These are phyloP conservation scores for Glossosoma conforme DNA, from an alignment of 1,140 invertebrate species.

Conservation along the genomic window DNA sequence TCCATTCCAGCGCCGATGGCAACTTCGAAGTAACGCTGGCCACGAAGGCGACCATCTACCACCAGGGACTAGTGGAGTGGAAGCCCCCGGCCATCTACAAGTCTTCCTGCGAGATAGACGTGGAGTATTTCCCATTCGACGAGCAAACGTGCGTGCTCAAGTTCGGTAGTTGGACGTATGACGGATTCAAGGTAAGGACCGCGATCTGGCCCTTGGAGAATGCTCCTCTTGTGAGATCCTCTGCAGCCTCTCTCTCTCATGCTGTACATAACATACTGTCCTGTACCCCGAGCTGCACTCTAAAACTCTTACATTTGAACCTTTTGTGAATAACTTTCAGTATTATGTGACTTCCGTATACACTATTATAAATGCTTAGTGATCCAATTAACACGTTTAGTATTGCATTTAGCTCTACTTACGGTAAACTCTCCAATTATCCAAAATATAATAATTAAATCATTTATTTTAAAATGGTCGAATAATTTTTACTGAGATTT, in stretches of 20 bases:
- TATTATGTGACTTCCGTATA: too few species aligned
- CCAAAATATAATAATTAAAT: too few species aligned
- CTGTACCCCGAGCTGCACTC: slow-evolving; percentile 9
- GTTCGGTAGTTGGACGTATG: slow-evolving; percentile 95
- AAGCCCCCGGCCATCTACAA: slow-evolving; percentile 95
- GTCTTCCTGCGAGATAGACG: slow-evolving; percentile 91
- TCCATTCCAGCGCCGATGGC: slow-evolving; percentile 82
- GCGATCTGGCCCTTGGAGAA: slow-evolving; percentile 11
- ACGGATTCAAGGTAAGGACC: slow-evolving; percentile 75
- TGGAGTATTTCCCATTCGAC: slow-evolving; percentile 95
- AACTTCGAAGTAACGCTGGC: slow-evolving; percentile 95
- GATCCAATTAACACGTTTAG: too few species aligned
- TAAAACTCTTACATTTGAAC: neutral
- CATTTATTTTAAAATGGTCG: too few species aligned
- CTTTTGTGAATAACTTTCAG: slow-evolving; percentile 4
- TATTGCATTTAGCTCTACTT: too few species aligned
- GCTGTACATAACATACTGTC: slow-evolving; percentile 18
- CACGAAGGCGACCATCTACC: slow-evolving; percentile 89
- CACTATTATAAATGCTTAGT: too few species aligned
- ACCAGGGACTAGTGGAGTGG: slow-evolving; percentile 91
- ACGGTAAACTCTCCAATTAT: too few species aligned
- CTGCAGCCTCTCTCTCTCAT: slow-evolving; percentile 19
- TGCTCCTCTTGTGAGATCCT: slow-evolving; percentile 12
- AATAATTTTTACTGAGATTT: too few species aligned
- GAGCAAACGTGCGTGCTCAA: slow-evolving; percentile 81